These are phyloP conservation scores for Speoplatyrhinus poulsoni DNA, from an alignment of 2,113 vertebrate genomes.

Conservation along the genomic window DNA sequence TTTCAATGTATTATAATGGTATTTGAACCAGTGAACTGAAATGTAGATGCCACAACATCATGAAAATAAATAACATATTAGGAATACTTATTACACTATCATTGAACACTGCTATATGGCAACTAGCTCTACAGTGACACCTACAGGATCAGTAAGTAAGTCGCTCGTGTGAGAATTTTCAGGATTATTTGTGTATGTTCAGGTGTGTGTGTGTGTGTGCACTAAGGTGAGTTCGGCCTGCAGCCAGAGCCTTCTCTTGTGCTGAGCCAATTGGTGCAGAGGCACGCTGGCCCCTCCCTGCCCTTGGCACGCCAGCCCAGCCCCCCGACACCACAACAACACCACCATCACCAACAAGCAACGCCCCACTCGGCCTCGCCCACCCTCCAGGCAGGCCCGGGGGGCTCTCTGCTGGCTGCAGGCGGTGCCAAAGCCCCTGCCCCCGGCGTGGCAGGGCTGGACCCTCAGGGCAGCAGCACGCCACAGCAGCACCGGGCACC, in stretches of 20 bases:
- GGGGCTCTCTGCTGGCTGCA: constrained; percentile 62
- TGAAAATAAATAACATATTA: no score
- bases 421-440: constrained; percentile 62
- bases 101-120: no score
- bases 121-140: no score
- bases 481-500: constrained; percentile 79
- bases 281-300: constrained; percentile 76
- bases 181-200: not conserved
- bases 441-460: constrained; percentile 63
- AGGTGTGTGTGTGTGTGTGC: not conserved
- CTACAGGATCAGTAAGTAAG: no score
- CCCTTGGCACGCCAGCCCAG: constrained; percentile 71
- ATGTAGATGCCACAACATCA: no score
- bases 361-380: constrained; percentile 49
- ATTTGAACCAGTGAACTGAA: no score
- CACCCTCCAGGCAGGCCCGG: constrained; percentile 59
- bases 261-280: constrained; percentile 90
- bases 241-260: constrained; percentile 95
- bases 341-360: constrained; percentile 35
- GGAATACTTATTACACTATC: no score
- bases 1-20: no score
- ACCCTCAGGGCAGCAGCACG: constrained; percentile 77
- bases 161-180: no score
- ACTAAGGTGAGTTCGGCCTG: constrained; percentile 87
- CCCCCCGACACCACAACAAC: constrained; percentile 54